Evolutionary conservation across 2,888 invertebrate species (phyloP).

Genomic region (Smittia sp.): DNA sequence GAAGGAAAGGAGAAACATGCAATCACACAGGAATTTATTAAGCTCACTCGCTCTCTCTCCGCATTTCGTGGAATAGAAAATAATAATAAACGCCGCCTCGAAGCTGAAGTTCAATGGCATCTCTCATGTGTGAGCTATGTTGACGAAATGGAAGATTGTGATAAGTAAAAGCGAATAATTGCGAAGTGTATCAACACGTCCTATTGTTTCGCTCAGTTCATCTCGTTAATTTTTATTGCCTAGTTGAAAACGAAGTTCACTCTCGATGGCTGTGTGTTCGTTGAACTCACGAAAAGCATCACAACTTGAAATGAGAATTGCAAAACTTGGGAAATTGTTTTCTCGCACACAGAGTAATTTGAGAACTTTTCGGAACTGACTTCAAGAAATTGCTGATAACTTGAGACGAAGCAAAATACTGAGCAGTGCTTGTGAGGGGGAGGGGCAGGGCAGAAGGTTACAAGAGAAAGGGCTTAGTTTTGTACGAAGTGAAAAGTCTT

Average conservation of each 20-base stretch:
- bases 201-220: background rate
- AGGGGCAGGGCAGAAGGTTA: background rate
- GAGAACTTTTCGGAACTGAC: background rate
- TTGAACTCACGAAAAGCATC: background rate
- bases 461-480: too few relatives aligned
- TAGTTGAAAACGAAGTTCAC: slow-evolving; percentile 2
- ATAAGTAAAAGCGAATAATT: slow-evolving; percentile 10
- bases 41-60: background rate
- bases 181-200: background rate
- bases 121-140: slow-evolving; percentile 5
- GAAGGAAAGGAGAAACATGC: background rate
- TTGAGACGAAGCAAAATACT: background rate
- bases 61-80: slow-evolving; percentile 4
- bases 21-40: slow-evolving; percentile 12
- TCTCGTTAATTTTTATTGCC: background rate
- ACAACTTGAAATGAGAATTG: background rate
- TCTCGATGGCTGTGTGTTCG: background rate
- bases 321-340: background rate
- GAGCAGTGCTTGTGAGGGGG: background rate
- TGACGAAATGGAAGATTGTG: slow-evolving; percentile 2
- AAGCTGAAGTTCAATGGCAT: slow-evolving; percentile 32
- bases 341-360: background rate
- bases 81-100: background rate
- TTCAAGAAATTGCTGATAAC: slow-evolving; percentile 3
- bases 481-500: background rate